Base-by-base conservation (phyloP, 2,797 vertebrate genomes). In the Pangasius djambal region DNA sequence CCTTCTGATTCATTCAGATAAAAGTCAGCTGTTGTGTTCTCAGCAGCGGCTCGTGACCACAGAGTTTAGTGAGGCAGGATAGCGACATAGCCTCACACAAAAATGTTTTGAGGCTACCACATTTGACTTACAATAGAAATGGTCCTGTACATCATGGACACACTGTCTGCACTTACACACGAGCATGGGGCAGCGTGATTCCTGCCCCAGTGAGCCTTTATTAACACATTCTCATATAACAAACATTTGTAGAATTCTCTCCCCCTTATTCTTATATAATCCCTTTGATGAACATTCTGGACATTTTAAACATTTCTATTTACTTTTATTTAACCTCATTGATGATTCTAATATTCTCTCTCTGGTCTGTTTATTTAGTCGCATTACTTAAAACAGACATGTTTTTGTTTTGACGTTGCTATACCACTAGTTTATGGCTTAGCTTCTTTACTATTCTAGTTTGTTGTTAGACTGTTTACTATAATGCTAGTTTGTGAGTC, bases 11-110 rank as follows among this genome's bases (percentile, higher is more conserved):
- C 61, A 69, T 69, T 84, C 16, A 69, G 82, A 31, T 44, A 40
- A 83, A 63, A 37, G 55, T 84, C 82, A 84, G 82, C 61, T 50
- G 83, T 10, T 52, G 5, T 69, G 63, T 50, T 85, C n/a, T 84
- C 40, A 67, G 83, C 15, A 8, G 6, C 25, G 4, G 28, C 82
- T 52, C 44, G 37, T 83, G 37, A 65, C 59, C 5, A 9, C 4
- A n/a, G 16, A 7, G 22, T 44, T 65, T 25, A 65, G 5, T n/a
- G 22, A 61, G 22, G 81, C 34, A 15, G 22, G 37, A 28, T 81
- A 22, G 34, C 1, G 13, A 20, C 50, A 31, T 16, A 6, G 12
- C 74, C 13, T 31, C 15, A 15, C 6, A 75, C 57, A 59, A 20
- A 20, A 59, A 15, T 12, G 4, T 20, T 20, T 6, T 5, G 57